Evolutionary conservation across 2,888 invertebrate species (phyloP), one percentile per base, ranked within the genome.

Genomic region (Busseola fusca): DNA sequence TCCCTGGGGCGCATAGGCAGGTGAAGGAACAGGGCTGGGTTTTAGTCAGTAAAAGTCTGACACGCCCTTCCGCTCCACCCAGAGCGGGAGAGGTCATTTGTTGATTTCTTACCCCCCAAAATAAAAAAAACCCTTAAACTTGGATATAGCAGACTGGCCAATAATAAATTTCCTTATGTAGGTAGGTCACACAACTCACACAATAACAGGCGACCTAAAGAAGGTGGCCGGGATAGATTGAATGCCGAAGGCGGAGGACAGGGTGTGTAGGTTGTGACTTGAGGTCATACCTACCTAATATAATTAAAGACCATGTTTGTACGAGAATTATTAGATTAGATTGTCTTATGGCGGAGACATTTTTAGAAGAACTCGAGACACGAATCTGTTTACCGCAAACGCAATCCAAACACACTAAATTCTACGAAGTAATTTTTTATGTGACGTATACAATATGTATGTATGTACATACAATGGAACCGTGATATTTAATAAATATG

Each of bases 401-500:
- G 21, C 34, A 34, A 58, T 30, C 27, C 50, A 73, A 82, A 81
- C 48, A 67, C 18, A 66, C 50, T n/a, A 54, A 67, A 71, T 80
- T 80, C 80, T 54, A 9, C 57, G 71, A 75, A 79, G 56, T 72
- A 0, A 69, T 75, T 68, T 66, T 70, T 67, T 60, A 21, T 37
- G n/a, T 74, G 82, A 72, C 62, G 64, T 79, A 25, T 37, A 40
- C 37, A 64, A 40, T 63, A 54, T 63, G n/a, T n/a, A n/a, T n/a
- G n/a, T n/a, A n/a, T 67, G 67, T 63, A 73, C 63, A 79, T 74
- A 63, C 66, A 42, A 45, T 58, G 30, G 63, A 64, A 63, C 48
- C 76, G 80, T 76, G 76, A 74, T 74, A 42, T 62, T 58, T 65
- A 25, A n/a, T 76, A 69, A 66, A 74, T 60, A 54, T 80, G 45